Percentiles rank a stretch among this genome's conserved stretches.
phyloP scores from a whole-genome alignment of 2,888 invertebrate species.

The Branchellion lobata region DNA sequence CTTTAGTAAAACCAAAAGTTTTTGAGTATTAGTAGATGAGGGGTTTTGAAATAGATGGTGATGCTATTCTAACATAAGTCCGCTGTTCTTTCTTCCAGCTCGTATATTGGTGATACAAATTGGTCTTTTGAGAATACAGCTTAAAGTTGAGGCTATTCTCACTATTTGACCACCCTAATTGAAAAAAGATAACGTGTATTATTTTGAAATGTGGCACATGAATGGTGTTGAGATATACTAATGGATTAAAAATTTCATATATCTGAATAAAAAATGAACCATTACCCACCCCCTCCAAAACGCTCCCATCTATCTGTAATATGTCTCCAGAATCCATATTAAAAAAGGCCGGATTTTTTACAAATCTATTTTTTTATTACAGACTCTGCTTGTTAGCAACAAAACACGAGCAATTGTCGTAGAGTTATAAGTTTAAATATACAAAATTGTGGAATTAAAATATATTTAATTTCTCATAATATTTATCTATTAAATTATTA shows the following conservation, averaged over 20 bases:
- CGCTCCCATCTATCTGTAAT: conserved; percentile 73
- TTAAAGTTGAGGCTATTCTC: conserved; percentile 76
- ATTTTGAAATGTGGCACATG: no score
- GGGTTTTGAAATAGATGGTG: not conserved
- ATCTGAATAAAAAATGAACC: no score
- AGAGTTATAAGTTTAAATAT: no score
- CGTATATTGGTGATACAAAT: conserved; percentile 78
- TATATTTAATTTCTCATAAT: no score
- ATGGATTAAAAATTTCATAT: no score
- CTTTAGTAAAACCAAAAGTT: not conserved
- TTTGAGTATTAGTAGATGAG: conserved; percentile 12
- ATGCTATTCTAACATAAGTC: conserved; percentile 70
- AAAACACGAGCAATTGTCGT: no score
- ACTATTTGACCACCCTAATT: conserved; percentile 85
- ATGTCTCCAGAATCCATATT: conserved; percentile 24
- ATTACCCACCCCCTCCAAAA: conserved; percentile 79
- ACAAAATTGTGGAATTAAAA: no score
- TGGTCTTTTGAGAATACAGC: conserved; percentile 74
- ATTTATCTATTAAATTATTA: no score
- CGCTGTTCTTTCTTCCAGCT: conserved; percentile 77
- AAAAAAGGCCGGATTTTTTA: no score
- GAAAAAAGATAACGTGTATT: conserved; percentile 17
- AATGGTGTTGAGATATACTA: no score
- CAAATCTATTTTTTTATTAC: no score
- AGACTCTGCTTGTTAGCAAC: no score